phyloP scores from a whole-genome alignment of 2,113 vertebrate genomes.

The Lampris megalopsis region DNA sequence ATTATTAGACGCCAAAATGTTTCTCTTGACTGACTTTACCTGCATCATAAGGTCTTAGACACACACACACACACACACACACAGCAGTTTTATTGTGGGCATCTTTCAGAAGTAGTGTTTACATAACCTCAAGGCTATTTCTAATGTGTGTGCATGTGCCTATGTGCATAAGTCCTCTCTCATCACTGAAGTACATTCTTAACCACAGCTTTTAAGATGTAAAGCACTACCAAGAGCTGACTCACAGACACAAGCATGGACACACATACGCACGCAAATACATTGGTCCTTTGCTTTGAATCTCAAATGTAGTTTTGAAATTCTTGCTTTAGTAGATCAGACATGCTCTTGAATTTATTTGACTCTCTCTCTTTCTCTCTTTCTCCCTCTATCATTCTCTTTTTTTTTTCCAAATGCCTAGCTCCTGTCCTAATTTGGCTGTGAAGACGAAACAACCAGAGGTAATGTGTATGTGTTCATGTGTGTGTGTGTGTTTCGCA shows the following conservation, averaged over 20 bases:
- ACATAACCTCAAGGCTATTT: background rate
- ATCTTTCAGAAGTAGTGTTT: background rate
- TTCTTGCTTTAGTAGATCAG: background rate
- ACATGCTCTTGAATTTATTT: constrained; percentile 5
- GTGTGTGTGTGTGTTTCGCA: background rate
- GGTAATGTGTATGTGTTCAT: constrained; percentile 29
- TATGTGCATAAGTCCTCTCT: background rate
- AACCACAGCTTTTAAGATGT: background rate
- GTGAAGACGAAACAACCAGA: constrained; percentile 43
- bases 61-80: no score
- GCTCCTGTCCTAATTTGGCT: constrained; percentile 40
- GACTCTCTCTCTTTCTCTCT: background rate
- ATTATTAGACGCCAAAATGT: no score
- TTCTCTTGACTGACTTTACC: no score
- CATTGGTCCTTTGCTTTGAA: constrained; percentile 25
- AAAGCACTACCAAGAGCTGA: no score
- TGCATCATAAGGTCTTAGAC: no score
- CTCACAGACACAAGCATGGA: background rate
- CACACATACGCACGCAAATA: background rate
- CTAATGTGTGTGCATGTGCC: background rate
- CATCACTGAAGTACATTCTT: background rate
- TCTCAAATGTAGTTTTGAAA: constrained; percentile 28
- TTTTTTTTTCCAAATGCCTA: constrained; percentile 31
- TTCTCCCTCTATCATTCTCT: background rate
- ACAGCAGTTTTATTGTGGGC: background rate